Base-by-base conservation (phyloP, 2,797 vertebrate species). In the Myiotriccus ornatus region DNA sequence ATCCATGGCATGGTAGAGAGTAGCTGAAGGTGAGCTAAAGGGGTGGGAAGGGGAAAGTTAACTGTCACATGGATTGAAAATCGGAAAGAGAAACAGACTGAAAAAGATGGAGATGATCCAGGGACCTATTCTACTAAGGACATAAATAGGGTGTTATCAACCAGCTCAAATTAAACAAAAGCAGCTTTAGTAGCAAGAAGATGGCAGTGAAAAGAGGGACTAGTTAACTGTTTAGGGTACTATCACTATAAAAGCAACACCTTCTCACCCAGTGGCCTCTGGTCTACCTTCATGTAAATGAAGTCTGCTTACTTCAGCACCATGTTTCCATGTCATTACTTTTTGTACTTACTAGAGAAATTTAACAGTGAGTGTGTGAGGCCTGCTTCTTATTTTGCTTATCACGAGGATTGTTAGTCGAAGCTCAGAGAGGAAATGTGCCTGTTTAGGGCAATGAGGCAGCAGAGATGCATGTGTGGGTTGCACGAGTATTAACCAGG, bases 51-150 rank as follows among this genome's bases (percentile, higher is more conserved):
- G 39, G 28, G 46, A 92, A 87, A 81, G 41, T 27, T 81, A 73
- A 53, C 15, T 64, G 62, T 52, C 73, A 89, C 65, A 69, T 63
- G 32, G 35, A 52, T 81, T 83, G 43, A 89, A 92, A 91, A 73
- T 24, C 68, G 27, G 21, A 78, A 89, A 84, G 60, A 64, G 22
- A 53, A 59, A 32, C 25, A 84, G 82, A 43, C 34, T 69, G 70
- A 62, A 87, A 60, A 77, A 79, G 65, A 28, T 39, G 32, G 64
- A 62, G 35, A 50, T 0, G 3, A 75, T 95, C n/a, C 68, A 90
- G 86, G 37, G 18, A 76, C 6, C 25, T 64, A 0, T 73, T 82
- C 22, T 79, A 18, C 53, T 80, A 89, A 47, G 30, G 44, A 56
- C 20, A 28, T 67, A 87, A 76, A 85, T 22, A 77, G 22, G 14